Percentiles rank a stretch among this genome's conserved stretches.
These are phyloP conservation scores for Poeciliopsis occidentalis DNA, from an alignment of 2,113 vertebrate genomes.

Conservation along the genomic window DNA sequence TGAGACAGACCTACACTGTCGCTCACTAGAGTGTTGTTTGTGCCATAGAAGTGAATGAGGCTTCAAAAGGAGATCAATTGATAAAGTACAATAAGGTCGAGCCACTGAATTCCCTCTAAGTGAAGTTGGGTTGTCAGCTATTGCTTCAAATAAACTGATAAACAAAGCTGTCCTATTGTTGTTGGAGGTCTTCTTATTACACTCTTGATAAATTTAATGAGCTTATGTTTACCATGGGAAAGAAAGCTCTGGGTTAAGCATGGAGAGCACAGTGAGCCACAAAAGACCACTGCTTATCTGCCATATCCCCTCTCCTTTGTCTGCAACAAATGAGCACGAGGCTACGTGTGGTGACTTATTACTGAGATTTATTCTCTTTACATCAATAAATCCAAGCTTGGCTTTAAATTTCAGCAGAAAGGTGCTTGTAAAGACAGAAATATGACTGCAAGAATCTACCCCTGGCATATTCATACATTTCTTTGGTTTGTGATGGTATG, in stretches of 20 bases:
- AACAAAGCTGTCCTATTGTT: constrained; percentile 52
- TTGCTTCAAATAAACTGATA: constrained; percentile 40
- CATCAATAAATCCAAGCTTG: neutral
- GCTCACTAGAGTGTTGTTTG: neutral
- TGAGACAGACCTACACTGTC: neutral
- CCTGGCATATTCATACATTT: too few species aligned
- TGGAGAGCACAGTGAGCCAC: constrained; percentile 37
- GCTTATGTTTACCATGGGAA: constrained; percentile 41
- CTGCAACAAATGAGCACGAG: neutral
- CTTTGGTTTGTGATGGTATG: too few species aligned
- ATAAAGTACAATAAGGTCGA: constrained; percentile 50
- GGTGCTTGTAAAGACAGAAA: neutral
- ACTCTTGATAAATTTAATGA: constrained; percentile 39
- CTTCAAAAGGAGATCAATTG: constrained; percentile 49
- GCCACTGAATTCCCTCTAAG: constrained; percentile 48
- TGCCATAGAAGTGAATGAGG: constrained; percentile 6
- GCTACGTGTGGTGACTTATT: neutral
- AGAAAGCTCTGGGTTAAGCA: constrained; percentile 39
- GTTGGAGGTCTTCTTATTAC: constrained; percentile 53
- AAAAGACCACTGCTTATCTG: constrained; percentile 19
- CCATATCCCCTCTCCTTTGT: neutral
- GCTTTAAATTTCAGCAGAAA: neutral
- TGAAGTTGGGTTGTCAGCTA: constrained; percentile 34
- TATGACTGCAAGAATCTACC: neutral
- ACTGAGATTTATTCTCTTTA: neutral